Conservation (phyloP, 2,888 invertebrate species). For the Taphrorychus bicolor region DNA sequence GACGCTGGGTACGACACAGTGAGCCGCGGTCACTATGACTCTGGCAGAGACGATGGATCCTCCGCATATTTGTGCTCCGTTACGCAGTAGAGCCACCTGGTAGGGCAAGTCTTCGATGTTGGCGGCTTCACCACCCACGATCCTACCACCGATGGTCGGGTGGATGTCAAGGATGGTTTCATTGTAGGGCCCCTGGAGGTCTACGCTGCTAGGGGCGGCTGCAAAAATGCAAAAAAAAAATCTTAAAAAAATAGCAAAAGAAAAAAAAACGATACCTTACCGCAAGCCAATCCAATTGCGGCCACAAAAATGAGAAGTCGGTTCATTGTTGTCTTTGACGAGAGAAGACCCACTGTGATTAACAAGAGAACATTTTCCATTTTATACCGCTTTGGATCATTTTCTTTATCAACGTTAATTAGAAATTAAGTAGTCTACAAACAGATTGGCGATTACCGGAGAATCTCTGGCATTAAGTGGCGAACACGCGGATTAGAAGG, state of each 20-base stretch:
- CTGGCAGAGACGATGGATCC: slow-evolving; percentile 61
- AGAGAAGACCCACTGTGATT: neutral
- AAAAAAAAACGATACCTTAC: slow-evolving; percentile 3
- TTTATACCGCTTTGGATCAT: neutral
- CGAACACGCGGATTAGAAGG: no score
- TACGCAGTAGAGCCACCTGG: slow-evolving; percentile 62
- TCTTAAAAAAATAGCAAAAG: neutral
- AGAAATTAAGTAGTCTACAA: neutral
- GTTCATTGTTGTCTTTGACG: slow-evolving; percentile 13
- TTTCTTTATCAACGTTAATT: neutral
- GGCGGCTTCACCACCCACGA: slow-evolving; percentile 26
- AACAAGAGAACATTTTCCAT: neutral
- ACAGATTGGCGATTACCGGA: neutral
- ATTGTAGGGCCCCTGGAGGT: neutral
- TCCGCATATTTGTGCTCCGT: slow-evolving; percentile 62
- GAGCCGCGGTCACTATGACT: slow-evolving; percentile 63
- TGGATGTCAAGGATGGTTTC: slow-evolving; percentile 2
- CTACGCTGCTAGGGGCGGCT: slow-evolving; percentile 11
- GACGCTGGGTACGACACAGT: slow-evolving; percentile 53
- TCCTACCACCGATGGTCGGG: slow-evolving; percentile 32
- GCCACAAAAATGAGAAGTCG: slow-evolving; percentile 13
- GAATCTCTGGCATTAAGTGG: neutral
- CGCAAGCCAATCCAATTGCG: slow-evolving; percentile 12
- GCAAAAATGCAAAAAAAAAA: no score
- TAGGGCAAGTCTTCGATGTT: slow-evolving; percentile 48